phyloP scores from a whole-genome alignment of 2,888 invertebrate species.

The Himalopsyche tibetana region DNA sequence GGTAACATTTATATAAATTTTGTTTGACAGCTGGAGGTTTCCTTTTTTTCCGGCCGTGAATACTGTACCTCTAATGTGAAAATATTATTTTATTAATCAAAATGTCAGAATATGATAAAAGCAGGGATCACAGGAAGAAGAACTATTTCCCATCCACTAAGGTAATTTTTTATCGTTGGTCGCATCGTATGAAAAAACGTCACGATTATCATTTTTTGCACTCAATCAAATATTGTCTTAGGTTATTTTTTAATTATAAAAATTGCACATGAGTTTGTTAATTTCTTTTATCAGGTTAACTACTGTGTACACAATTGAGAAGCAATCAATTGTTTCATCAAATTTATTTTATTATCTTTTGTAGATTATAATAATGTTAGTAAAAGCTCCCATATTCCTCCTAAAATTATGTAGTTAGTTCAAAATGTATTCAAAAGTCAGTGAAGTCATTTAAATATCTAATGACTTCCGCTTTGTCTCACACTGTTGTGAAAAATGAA shows the following conservation, averaged over 20 bases:
- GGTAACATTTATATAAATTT: background rate
- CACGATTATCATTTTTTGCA: background rate
- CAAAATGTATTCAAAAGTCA: too few relatives aligned
- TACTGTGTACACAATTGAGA: too few relatives aligned
- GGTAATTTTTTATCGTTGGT: conserved; percentile 67
- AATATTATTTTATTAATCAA: conserved; percentile 23
- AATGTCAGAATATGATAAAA: conserved; percentile 70
- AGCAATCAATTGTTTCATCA: too few relatives aligned
- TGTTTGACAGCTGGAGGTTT: background rate
- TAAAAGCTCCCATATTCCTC: too few relatives aligned
- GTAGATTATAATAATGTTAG: too few relatives aligned
- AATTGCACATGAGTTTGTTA: too few relatives aligned
- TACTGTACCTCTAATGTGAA: background rate
- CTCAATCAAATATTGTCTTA: background rate
- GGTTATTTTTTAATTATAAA: background rate
- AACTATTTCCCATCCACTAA: conserved; percentile 72
- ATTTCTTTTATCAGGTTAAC: too few relatives aligned
- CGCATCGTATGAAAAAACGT: background rate
- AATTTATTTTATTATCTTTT: too few relatives aligned
- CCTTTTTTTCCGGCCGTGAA: background rate
- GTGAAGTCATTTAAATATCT: too few relatives aligned
- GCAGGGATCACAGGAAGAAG: conserved; percentile 73
- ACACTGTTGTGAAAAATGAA: too few relatives aligned
- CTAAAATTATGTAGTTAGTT: too few relatives aligned
- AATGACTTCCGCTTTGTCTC: too few relatives aligned